These are phyloP conservation scores for Lethenteron reissneri DNA, from an alignment of 2,113 vertebrate genomes.

Conservation along the genomic window DNA sequence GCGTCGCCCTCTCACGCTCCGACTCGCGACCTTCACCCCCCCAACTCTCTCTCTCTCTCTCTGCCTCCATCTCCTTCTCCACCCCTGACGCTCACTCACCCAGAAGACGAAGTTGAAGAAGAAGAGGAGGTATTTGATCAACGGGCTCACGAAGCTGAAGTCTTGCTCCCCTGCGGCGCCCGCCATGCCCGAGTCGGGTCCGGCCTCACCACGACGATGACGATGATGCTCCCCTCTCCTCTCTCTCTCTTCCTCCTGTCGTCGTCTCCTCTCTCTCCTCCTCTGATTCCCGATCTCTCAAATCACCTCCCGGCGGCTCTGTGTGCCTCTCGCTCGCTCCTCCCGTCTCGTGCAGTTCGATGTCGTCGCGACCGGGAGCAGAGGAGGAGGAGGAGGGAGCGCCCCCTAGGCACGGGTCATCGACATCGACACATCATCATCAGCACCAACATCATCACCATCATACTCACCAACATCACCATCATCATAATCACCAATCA, in stretches of 20 bases:
- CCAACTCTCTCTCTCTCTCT: not conserved
- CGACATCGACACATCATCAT: too few relatives aligned
- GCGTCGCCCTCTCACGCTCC: too few relatives aligned
- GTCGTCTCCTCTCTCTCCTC: not conserved
- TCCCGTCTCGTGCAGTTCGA: constrained; percentile 2
- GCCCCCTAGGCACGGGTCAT: too few relatives aligned
- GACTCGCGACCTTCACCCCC: not conserved
- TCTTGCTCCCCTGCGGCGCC: constrained; percentile 20
- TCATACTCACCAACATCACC: too few relatives aligned
- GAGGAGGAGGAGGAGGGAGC: not conserved
- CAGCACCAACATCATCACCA: too few relatives aligned
- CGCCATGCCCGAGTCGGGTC: not conserved
- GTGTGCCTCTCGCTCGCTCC: not conserved
- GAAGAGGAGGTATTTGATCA: constrained; percentile 65
- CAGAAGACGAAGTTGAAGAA: constrained; percentile 69
- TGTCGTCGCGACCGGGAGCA: not conserved
- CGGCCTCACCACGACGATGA: too few relatives aligned
- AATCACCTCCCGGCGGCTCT: accelerated
- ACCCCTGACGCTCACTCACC: constrained; percentile 31
- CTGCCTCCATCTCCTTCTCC: too few relatives aligned
- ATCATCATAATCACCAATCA: too few relatives aligned
- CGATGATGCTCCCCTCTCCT: not conserved
- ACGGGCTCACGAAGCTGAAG: constrained; percentile 43
- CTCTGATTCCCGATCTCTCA: accelerated
- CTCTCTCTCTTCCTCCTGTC: too few relatives aligned